Evolutionary conservation across 2,797 vertebrate species (phyloP).

Genomic region (Danio tinwini): DNA sequence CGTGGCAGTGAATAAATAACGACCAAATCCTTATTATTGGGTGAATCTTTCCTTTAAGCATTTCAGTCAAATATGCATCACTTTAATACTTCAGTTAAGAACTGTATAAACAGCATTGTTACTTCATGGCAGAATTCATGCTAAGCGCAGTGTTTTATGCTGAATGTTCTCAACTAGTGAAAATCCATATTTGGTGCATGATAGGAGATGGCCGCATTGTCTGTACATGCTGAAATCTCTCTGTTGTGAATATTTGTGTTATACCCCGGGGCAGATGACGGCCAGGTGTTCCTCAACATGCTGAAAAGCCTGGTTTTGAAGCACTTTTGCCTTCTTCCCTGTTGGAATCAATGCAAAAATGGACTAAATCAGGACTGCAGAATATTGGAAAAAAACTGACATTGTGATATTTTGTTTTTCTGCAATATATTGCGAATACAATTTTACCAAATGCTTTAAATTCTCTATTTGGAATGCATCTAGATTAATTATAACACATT

Average conservation of each 20-base stretch:
- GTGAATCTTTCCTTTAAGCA: neutral
- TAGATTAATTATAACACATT: too few species aligned
- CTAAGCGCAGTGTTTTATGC: neutral
- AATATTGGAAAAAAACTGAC: too few species aligned
- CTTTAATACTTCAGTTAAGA: neutral
- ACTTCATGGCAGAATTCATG: neutral
- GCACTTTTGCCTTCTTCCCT: neutral
- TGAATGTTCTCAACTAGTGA: neutral
- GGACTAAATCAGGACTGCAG: neutral
- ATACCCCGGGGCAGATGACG: slow-evolving; percentile 1
- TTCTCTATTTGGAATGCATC: too few species aligned
- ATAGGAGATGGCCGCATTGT: neutral
- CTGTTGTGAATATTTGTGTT: slow-evolving; percentile 38
- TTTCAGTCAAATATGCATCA: neutral
- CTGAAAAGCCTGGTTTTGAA: neutral
- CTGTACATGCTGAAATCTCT: slow-evolving; percentile 20
- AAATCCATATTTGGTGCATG: neutral
- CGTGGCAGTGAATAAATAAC: neutral
- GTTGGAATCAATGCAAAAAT: neutral
- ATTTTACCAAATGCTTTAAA: too few species aligned
- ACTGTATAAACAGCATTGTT: neutral
- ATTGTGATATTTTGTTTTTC: too few species aligned
- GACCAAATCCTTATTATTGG: neutral
- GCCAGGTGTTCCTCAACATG: slow-evolving; percentile 44
- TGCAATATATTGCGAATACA: too few species aligned